These are phyloP conservation scores for Imbricaverruca yamaguchii DNA, from an alignment of 2,888 invertebrate genomes.

Conservation along the genomic window DNA sequence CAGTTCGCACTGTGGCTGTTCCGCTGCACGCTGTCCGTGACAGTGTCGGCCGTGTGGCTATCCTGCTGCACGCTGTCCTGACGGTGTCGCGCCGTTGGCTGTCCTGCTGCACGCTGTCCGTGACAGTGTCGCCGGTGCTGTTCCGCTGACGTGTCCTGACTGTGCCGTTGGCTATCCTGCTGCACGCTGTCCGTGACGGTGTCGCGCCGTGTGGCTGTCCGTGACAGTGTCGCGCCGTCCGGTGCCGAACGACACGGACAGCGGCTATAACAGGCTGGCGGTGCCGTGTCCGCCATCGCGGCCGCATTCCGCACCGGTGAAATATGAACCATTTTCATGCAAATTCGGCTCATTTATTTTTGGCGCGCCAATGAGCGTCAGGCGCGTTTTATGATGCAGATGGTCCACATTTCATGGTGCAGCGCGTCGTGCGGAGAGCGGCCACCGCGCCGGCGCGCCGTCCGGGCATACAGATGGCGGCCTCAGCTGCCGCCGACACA, in stretches of 20 bases:
- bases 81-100: too few relatives aligned
- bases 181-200: too few relatives aligned
- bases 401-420: conserved; percentile 4
- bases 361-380: conserved; percentile 4
- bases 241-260: neutral
- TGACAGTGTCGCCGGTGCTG: neutral
- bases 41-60: too few relatives aligned
- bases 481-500: neutral
- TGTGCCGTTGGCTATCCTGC: too few relatives aligned
- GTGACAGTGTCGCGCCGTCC: neutral
- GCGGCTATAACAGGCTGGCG: neutral
- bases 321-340: conserved; percentile 8
- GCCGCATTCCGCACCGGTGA: conserved; percentile 1
- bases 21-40: too few relatives aligned
- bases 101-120: too few relatives aligned
- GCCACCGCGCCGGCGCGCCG: neutral
- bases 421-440: neutral
- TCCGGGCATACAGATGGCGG: conserved; percentile 8
- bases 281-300: neutral
- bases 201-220: neutral
- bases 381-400: conserved; percentile 1
- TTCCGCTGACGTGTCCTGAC: neutral
- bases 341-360: conserved; percentile 8
- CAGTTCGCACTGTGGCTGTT: neutral
- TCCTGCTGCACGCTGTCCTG: too few relatives aligned